Base-by-base conservation (phyloP, 2,797 vertebrate genomes). In the Onychomys leucogaster region DNA sequence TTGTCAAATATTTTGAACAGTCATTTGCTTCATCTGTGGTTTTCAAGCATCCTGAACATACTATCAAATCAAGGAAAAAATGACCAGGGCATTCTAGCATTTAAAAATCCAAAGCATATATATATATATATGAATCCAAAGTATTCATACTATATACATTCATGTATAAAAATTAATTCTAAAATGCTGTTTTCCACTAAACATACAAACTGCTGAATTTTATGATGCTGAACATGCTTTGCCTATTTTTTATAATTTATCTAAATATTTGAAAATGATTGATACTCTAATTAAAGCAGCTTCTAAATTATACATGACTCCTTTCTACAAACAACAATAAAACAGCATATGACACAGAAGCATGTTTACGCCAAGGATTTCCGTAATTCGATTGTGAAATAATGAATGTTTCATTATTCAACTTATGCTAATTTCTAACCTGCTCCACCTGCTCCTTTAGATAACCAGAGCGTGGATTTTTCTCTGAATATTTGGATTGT, bases 361-460 rank as follows among this genome's bases (percentile, higher is more conserved):
- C 87, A 19, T 90, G n/a, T 94, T 94, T 96, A 88, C 76, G 94
- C 82, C 91, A 94, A 96, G 59, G n/a, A 97, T 93, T 97, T 97
- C 67, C 89, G 84, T 89, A 97, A 96, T 97, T 97, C 61, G 89
- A 84, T 92, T 97, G 93, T 96, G 61, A 57, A 95, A 86, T 95
- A 97, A 90, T 97, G 75, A 96, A 88, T 90, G 71, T 93, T 97
- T 96, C 63, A 96, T 97, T 96, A 95, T 97, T 97, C 97, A 95
- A 94, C 61, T 89, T 96, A 94, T 77, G 86, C 71, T 95, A 96
- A 95, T 97, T 97, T 96, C 87, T 91, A 91, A 92, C 91, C 55
- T 52, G 89, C 27, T 96, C 94, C 91, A 90, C 92, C 94, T 97
- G 95, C 71, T 96, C 97, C 77, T 95, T 97, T 81, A 96, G 89